Base-by-base conservation (phyloP, 2,113 vertebrate species). In the Muntiacus reevesi region DNA sequence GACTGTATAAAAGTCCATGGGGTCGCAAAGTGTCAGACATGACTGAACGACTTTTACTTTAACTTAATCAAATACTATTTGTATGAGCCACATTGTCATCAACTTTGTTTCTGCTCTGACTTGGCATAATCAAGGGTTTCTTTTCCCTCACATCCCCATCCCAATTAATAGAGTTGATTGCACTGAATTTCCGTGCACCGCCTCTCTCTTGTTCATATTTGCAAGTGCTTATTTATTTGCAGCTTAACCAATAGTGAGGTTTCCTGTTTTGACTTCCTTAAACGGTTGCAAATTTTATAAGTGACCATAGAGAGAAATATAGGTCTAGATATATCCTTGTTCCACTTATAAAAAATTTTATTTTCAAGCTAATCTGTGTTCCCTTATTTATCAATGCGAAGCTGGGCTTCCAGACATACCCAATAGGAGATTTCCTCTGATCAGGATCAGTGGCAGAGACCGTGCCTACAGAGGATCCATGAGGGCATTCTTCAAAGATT, bases 401-500 rank as follows among this genome's bases (percentile, higher is more conserved):
- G 47, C 15, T 89, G 47, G 45, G 19, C 0, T 83, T 45, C 6
- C n/a, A 79, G 1, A 67, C n/a, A 3, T 98, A 99, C 99, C 99
- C 99, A 98, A 99, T 96, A 50, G 99, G 98, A 94, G 98, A 99
- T 89, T 98, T 98, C 64, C 94, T 98, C 4, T 94, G 57, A 76
- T 99, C 99, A 43, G 98, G 99, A 97, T 99, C 99, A 98, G 95
- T 98, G 85, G 99, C 99, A 23, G 98, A 98, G 6, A 99, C 98
- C 0, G 21, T 21, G 17, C 99, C 99, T 16, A 99, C 98, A 94
- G 98, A 76, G 0, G 99, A 98, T 2, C 99, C 99, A 25, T 74
- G 91, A 0, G 62, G 30, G 1, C 97, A 98, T 30, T 98, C 99
- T 98, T 99, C 99, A 5, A 82, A 23, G 91, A 99, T 97, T 74